Evolutionary conservation across 1,140 invertebrate species (phyloP).

Genomic region (Drosophila elegans): DNA sequence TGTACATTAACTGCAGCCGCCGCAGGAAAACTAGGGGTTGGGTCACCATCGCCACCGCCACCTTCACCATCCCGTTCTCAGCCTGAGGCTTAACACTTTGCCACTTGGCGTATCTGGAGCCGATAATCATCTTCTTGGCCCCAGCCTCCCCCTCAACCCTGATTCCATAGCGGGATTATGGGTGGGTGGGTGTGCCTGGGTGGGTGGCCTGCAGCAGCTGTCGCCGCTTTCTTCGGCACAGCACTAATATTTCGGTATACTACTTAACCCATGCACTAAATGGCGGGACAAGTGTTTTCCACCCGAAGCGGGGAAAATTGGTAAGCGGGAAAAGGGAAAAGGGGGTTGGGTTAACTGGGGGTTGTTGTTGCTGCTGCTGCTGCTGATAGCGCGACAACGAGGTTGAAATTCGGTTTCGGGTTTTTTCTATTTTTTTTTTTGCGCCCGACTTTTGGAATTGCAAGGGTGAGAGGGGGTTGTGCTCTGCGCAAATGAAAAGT

Average conservation of each 20-base stretch:
- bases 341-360: conserved; percentile 26
- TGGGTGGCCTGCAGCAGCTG: conserved; percentile 57
- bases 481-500: conserved; percentile 82
- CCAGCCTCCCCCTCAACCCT: background rate
- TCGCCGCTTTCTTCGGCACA: conserved; percentile 50
- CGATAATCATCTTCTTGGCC: conserved; percentile 33
- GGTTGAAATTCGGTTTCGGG: conserved; percentile 40
- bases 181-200: background rate
- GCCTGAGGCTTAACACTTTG: conserved; percentile 49
- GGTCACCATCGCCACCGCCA: conserved; percentile 29
- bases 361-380: conserved; percentile 42
- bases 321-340: conserved; percentile 9
- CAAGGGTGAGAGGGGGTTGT: conserved; percentile 9
- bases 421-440: conserved; percentile 26
- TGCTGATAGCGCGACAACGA: conserved; percentile 63
- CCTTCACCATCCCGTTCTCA: conserved; percentile 16
- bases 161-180: background rate
- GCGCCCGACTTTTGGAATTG: conserved; percentile 8
- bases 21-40: conserved; percentile 49
- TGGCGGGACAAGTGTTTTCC: conserved; percentile 79
- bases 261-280: conserved; percentile 79
- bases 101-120: conserved; percentile 43
- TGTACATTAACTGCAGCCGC: conserved; percentile 71
- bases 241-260: conserved; percentile 77
- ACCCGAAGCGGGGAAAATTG: conserved; percentile 14